These are phyloP conservation scores for Pherbina coryleti DNA, from an alignment of 2,888 invertebrate genomes.

Conservation along the genomic window DNA sequence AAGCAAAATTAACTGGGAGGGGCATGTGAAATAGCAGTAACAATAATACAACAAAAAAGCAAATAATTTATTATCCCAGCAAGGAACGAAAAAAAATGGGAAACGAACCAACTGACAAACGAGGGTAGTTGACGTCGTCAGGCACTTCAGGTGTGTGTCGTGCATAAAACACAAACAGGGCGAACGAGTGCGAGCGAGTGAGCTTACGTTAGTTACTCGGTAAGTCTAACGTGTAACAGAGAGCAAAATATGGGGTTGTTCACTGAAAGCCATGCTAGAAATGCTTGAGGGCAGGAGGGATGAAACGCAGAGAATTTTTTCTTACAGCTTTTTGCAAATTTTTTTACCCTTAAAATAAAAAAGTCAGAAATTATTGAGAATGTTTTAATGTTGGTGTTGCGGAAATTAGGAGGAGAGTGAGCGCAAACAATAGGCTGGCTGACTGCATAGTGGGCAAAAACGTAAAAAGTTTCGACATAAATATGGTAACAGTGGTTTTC, in stretches of 20 bases:
- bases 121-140: background rate
- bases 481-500: background rate
- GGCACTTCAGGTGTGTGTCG: constrained; percentile 23
- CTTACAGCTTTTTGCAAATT: background rate
- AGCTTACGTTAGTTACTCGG: background rate
- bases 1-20: constrained; percentile 60
- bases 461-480: background rate
- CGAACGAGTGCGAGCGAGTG: background rate
- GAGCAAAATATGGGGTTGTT: background rate
- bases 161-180: background rate
- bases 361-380: constrained; percentile 36
- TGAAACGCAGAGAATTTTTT: background rate
- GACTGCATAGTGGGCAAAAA: background rate
- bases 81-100: constrained; percentile 53
- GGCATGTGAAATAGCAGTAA: constrained; percentile 49
- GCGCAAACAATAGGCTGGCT: constrained; percentile 16
- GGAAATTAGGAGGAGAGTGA: constrained; percentile 26
- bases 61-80: constrained; percentile 48
- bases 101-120: constrained; percentile 43
- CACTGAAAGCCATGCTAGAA: background rate
- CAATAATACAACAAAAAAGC: constrained; percentile 8
- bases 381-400: constrained; percentile 30
- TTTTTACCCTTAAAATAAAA: constrained; percentile 28
- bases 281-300: background rate
- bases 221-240: background rate